Conservation (phyloP, 2,797 vertebrate species). For the Chaunax sp. region DNA sequence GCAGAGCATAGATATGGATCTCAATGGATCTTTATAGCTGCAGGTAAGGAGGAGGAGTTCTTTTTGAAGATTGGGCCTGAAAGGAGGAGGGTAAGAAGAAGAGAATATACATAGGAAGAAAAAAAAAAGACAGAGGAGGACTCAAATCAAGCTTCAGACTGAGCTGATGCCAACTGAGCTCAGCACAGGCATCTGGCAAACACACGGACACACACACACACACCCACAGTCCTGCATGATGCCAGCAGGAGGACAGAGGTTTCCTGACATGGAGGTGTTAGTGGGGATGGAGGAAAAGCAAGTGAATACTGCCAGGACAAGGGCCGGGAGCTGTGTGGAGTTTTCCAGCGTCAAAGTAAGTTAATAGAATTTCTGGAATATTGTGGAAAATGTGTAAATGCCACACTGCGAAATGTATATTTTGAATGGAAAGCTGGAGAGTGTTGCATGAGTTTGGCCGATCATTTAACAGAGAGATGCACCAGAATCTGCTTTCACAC, state of each 20-base stretch:
- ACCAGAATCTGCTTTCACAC: slow-evolving; percentile 18
- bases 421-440: not conserved
- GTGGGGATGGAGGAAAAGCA: slow-evolving; percentile 56
- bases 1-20: not conserved
- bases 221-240: slow-evolving; percentile 19
- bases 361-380: not conserved
- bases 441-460: no score
- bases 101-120: not conserved
- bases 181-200: no score
- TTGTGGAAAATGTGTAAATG: no score
- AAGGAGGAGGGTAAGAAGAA: slow-evolving; percentile 9
- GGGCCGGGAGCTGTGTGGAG: slow-evolving; percentile 79
- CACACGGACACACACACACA: not conserved
- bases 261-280: slow-evolving; percentile 59
- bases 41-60: slow-evolving; percentile 16
- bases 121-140: slow-evolving; percentile 9
- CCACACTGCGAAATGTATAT: no score
- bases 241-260: slow-evolving; percentile 57
- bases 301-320: slow-evolving; percentile 44
- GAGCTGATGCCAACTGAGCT: slow-evolving; percentile 21
- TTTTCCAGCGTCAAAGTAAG: slow-evolving; percentile 68
- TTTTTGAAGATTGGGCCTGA: slow-evolving; percentile 17
- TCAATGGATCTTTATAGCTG: slow-evolving; percentile 18
- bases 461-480: not conserved
- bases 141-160: not conserved